Conservation (phyloP, 1,140 invertebrate species). For the Schlechtendalia chinensis region DNA sequence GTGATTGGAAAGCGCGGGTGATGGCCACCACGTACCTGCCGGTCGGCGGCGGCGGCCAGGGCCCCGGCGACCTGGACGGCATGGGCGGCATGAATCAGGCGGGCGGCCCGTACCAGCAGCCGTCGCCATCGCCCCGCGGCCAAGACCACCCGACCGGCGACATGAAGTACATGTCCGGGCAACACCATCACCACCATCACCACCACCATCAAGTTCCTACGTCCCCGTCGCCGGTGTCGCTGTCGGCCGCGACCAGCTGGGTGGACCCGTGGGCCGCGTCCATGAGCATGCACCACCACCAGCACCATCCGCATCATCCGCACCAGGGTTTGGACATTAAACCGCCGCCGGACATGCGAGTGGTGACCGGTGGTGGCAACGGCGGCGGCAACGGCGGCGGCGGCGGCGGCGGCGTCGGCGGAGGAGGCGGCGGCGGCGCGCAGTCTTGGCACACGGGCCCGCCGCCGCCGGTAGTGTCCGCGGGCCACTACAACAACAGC, state of each 20-base stretch:
- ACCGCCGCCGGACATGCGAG: slow-evolving; percentile 59
- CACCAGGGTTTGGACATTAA: slow-evolving; percentile 59
- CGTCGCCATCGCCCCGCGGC: slow-evolving; percentile 72
- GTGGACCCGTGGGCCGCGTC: slow-evolving; percentile 76
- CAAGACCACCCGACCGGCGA: slow-evolving; percentile 63
- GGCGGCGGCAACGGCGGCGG: slow-evolving; percentile 57
- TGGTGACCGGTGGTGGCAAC: slow-evolving; percentile 55
- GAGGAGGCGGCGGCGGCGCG: slow-evolving; percentile 59
- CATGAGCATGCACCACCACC: slow-evolving; percentile 65
- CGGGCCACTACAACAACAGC: slow-evolving; percentile 69
- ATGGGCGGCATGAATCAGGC: slow-evolving; percentile 69
- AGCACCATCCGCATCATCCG: slow-evolving; percentile 66
- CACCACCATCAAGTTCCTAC: slow-evolving; percentile 71
- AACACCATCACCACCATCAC: slow-evolving; percentile 73
- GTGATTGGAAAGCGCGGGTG: slow-evolving; percentile 62
- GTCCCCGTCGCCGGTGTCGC: slow-evolving; percentile 59
- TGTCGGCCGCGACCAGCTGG: slow-evolving; percentile 64
- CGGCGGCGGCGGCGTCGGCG: slow-evolving; percentile 54
- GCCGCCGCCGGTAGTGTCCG: slow-evolving; percentile 73
- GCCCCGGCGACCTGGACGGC: slow-evolving; percentile 71
- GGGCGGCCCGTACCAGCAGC: slow-evolving; percentile 73
- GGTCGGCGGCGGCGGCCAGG: slow-evolving; percentile 63
- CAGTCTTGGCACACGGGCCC: slow-evolving; percentile 78
- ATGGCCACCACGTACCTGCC: slow-evolving; percentile 81
- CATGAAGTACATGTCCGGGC: slow-evolving; percentile 87